These are phyloP conservation scores for Rhinoderma darwinii DNA, from an alignment of 2,113 vertebrate genomes.

Conservation along the genomic window DNA sequence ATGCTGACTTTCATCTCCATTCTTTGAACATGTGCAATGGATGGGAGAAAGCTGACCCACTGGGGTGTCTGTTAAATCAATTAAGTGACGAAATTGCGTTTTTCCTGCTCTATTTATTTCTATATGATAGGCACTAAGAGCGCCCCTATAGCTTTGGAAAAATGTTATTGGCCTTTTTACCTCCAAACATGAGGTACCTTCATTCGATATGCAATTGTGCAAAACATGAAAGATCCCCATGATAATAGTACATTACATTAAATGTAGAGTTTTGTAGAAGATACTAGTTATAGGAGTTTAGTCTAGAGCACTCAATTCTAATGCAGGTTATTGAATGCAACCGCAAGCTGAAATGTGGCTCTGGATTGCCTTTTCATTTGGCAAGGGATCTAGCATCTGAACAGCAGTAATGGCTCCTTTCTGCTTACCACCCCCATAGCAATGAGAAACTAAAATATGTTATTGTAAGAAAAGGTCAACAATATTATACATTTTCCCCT, in stretches of 20 bases:
- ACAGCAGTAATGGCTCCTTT: constrained; percentile 28
- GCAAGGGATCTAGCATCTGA: constrained; percentile 3
- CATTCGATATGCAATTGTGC: not conserved
- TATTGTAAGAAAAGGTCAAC: constrained; percentile 49
- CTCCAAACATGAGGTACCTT: not conserved
- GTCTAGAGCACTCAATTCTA: not conserved
- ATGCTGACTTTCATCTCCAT: too few relatives aligned
- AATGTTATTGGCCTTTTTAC: too few relatives aligned
- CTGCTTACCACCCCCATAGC: constrained; percentile 42
- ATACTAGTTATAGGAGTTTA: not conserved
- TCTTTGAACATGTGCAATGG: too few relatives aligned
- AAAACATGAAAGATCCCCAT: not conserved
- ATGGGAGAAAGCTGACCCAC: too few relatives aligned
- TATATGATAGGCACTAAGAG: too few relatives aligned
- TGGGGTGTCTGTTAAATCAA: too few relatives aligned
- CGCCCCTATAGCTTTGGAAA: too few relatives aligned
- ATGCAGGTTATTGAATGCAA: constrained; percentile 3
- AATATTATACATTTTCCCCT: constrained; percentile 53
- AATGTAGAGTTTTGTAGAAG: not conserved
- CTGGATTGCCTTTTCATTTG: constrained; percentile 46
- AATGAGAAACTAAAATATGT: constrained; percentile 53
- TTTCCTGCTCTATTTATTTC: too few relatives aligned
- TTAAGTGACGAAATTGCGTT: too few relatives aligned
- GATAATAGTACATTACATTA: not conserved
- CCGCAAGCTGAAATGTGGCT: not conserved